Evolutionary conservation across 2,797 vertebrate genomes (phyloP), one percentile per base, ranked within the genome.

Genomic region (Hydrolagus colliei): DNA sequence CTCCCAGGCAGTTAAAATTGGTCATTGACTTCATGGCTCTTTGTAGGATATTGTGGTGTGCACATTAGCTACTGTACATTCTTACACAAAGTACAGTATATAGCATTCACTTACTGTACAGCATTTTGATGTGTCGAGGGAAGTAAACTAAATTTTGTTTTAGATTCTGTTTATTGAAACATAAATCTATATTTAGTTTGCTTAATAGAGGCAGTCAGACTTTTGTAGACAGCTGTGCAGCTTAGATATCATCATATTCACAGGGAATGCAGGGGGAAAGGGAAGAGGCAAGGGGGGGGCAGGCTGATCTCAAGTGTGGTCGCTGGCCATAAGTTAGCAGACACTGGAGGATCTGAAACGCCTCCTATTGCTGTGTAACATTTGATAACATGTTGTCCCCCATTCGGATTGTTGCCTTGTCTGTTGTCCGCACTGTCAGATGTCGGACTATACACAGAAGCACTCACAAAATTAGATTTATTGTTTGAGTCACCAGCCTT

Each of bases 341-440:
- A 84, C 18, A 6, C 41, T 52, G 2, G 41, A 52, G 41, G 6
- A 52, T 3, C 41, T 52, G 41, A 52, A 52, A 52, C 2, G 41
- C 41, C 41, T 52, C 41, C 41, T 52, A 68, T 27, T 27, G 27
- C 27, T 27, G 27, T 68, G 65, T 63, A 41, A 35, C 63, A 84
- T 68, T 71, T 71, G 68, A 84, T 84, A 84, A 84, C 68, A 82
- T 35, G 27, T 16, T 35, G 27, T 16, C 10, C n/a, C 65, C 65
- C 65, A 84, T 84, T 13, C 68, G 32, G 68, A 18, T 84, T 84
- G 79, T 18, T 84, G 79, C 65, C 79, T 41, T 84, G 79, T 35
- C 65, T 63, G 68, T 16, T 35, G 41, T 84, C 65, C 41, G 65
- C 18, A 32, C 68, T 84, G 22, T 52, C 2, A 27, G 65, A 84